Evolutionary conservation across 2,888 invertebrate genomes (phyloP), one percentile per base, ranked within the genome.

Genomic region (Microctonus hyperodae): DNA sequence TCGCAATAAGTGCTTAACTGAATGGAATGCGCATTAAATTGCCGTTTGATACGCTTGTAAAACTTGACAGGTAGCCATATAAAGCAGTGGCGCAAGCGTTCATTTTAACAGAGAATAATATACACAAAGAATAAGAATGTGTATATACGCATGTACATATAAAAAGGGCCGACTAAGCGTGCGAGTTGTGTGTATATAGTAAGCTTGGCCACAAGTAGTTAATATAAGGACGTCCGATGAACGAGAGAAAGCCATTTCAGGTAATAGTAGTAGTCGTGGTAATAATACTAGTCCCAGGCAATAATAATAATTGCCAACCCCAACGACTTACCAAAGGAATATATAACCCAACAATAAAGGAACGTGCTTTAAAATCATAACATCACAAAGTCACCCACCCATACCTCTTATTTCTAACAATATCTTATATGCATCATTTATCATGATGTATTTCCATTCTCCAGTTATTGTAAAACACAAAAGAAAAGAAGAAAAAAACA

Each of bases 391-490:
- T 16, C 44, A 44, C 44, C 44, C 40, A 40, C 40, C 40, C 16
- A 16, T 16, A 4, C 44, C 16, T 44, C 16, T 6, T 44, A 44
- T 44, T 44, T 16, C 7, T 2, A 44, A 44, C 44, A 44, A 44
- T 16, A 44, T 44, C 44, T 44, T 37, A 16, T 16, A n/a, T n/a
- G n/a, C 11, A n/a, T n/a, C 13, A 5, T 37, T 37, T n/a, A 37
- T 37, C 37, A 13, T 37, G n/a, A n/a, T 37, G 28, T 58, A 58
- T 35, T 64, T 37, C 57, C 64, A 66, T 63, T 68, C 86, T 86
- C 76, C 86, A 86, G 72, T 86, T 86, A 79, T 86, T 83, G n/a
- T 85, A 83, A 33, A 33, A 20, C 69, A 68, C 65, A 57, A 60
- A 37, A 37, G 37, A 59, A 57, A 51, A 58, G 60, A 63, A 68